Evolutionary conservation across 2,113 vertebrate genomes (phyloP).

Genomic region (Eurystomus gularis): DNA sequence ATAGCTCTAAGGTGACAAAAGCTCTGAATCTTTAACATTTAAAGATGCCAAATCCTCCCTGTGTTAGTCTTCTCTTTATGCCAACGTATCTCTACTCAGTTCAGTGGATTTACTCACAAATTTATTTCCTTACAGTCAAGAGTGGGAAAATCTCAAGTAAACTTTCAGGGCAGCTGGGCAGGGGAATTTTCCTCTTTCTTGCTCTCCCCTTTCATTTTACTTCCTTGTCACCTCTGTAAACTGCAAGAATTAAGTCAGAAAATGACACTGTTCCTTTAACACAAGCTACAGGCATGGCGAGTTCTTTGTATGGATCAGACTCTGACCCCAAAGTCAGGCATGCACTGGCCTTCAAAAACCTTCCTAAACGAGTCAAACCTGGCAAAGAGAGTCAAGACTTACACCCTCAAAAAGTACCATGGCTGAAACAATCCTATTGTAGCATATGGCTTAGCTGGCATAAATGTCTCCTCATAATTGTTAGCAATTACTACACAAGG

Average conservation of each 20-base stretch:
- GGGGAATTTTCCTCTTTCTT: not conserved
- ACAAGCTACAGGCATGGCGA: rapidly evolving
- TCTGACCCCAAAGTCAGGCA: not conserved
- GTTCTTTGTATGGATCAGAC: not conserved
- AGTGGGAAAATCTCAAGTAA: not conserved
- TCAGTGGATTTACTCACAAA: not conserved
- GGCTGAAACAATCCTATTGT: not conserved
- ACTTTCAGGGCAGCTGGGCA: not conserved
- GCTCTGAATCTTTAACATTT: not conserved
- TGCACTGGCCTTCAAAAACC: not conserved
- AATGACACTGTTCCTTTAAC: not conserved
- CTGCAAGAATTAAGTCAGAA: not conserved
- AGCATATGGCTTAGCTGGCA: not conserved
- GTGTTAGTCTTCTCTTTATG: not conserved
- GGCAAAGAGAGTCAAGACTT: not conserved
- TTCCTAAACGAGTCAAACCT: not conserved
- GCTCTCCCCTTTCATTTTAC: not conserved
- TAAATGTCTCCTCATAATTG: not conserved
- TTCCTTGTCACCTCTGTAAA: not conserved
- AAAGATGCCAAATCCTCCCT: not conserved
- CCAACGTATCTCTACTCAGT: not conserved
- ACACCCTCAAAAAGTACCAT: not conserved
- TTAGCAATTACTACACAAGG: not conserved
- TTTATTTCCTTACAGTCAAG: not conserved
- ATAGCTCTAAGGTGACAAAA: not conserved